These are phyloP conservation scores for Caradrina kadenii DNA, from an alignment of 2,888 invertebrate species.

Conservation along the genomic window DNA sequence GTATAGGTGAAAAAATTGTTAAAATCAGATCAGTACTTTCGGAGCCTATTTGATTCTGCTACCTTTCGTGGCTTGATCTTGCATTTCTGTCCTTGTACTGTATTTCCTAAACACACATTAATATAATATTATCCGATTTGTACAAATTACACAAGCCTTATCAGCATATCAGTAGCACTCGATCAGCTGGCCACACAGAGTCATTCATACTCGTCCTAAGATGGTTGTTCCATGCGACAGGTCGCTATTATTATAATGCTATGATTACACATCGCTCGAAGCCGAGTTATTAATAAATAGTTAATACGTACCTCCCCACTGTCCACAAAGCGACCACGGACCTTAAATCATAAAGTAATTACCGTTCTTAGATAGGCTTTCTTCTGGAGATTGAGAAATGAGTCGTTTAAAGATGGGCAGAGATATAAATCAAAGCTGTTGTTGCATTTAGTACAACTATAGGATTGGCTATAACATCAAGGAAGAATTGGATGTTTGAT, in stretches of 20 bases:
- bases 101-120: slow-evolving; percentile 45
- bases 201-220: slow-evolving; percentile 74
- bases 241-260: slow-evolving; percentile 83
- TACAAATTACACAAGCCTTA: slow-evolving; percentile 63
- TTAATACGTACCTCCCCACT: slow-evolving; percentile 70
- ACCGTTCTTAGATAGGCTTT: slow-evolving; percentile 79
- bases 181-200: slow-evolving; percentile 67
- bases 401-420: slow-evolving; percentile 73
- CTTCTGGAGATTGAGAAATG: slow-evolving; percentile 82
- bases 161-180: slow-evolving; percentile 70
- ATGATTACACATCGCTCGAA: slow-evolving; percentile 78
- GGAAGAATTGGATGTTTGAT: slow-evolving; percentile 27
- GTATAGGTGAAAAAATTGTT: too few species aligned
- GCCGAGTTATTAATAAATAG: slow-evolving; percentile 84
- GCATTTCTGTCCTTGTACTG: background rate
- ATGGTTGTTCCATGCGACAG: slow-evolving; percentile 74
- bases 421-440: slow-evolving; percentile 68
- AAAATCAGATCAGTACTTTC: too few species aligned
- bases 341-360: slow-evolving; percentile 86
- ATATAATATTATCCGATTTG: slow-evolving; percentile 39
- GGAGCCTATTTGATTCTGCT: background rate
- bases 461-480: slow-evolving; percentile 31
- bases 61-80: background rate
- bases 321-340: slow-evolving; percentile 78
- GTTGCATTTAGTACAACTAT: slow-evolving; percentile 47